These are phyloP conservation scores for Chaetogeoica ovagalla DNA, from an alignment of 2,888 invertebrate species.

Conservation along the genomic window DNA sequence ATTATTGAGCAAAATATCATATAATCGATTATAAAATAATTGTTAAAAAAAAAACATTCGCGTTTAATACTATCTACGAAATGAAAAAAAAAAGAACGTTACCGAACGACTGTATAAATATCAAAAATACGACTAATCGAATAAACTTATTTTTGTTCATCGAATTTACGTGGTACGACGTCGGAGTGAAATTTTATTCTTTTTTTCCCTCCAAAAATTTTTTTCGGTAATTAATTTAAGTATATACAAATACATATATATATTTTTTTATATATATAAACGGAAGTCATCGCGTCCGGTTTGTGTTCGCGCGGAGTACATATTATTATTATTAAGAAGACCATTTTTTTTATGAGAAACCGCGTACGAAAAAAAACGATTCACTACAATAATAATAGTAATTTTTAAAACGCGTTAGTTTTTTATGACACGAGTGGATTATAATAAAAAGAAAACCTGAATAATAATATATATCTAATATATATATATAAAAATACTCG, in stretches of 20 bases:
- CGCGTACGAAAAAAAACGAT: background rate
- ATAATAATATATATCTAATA: background rate
- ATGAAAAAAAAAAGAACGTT: constrained; percentile 30
- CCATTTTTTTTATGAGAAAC: background rate
- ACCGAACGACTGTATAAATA: background rate
- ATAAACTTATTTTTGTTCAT: background rate
- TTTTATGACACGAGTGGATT: constrained; percentile 27
- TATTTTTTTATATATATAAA: constrained; percentile 5
- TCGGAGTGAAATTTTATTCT: too few species aligned
- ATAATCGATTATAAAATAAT: constrained; percentile 23
- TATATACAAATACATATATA: too few species aligned
- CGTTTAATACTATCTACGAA: constrained; percentile 6
- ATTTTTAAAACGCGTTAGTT: background rate
- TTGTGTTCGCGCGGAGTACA: background rate
- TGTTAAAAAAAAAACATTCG: constrained; percentile 3
- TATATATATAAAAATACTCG: background rate
- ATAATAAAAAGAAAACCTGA: background rate
- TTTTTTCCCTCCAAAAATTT: too few species aligned
- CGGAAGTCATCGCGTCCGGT: constrained; percentile 12
- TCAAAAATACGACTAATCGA: background rate
- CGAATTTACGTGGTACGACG: background rate
- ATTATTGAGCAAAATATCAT: constrained; percentile 43
- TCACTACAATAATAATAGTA: background rate
- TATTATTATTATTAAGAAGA: background rate
- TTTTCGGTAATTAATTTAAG: background rate